Conservation (phyloP, 2,113 vertebrate genomes). For the Ophthalmolycus amberensis region DNA sequence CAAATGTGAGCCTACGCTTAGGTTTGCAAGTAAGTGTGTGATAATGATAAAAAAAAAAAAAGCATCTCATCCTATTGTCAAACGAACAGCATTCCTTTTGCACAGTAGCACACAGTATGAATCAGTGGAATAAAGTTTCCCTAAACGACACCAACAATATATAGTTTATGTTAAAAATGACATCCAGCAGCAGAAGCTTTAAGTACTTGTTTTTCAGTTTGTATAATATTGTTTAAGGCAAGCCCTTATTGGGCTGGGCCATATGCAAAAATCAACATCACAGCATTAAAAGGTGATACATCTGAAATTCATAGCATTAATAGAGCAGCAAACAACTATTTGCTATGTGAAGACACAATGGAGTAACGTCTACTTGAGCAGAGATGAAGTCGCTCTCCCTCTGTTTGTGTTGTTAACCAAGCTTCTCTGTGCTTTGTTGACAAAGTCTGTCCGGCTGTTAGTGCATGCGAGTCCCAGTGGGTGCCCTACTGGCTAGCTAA, state of each 20-base stretch:
- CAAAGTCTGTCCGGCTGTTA: background rate
- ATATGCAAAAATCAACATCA: background rate
- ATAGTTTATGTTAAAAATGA: background rate
- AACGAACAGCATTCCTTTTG: background rate
- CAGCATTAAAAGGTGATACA: background rate
- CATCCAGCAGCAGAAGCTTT: background rate
- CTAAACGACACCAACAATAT: background rate
- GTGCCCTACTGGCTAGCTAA: too few species aligned
- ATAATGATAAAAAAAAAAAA: constrained; percentile 6
- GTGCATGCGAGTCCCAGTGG: too few species aligned
- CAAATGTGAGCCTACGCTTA: constrained; percentile 11
- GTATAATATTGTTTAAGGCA: background rate
- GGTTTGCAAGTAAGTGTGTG: constrained; percentile 9
- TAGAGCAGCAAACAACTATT: background rate
- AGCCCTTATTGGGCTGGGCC: background rate
- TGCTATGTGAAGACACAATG: background rate
- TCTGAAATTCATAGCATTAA: background rate
- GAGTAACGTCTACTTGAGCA: background rate
- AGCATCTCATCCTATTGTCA: constrained; percentile 1
- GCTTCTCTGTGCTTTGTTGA: too few species aligned
- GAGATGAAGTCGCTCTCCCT: too few species aligned
- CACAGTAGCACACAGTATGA: background rate
- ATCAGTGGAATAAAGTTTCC: background rate
- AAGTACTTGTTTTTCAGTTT: background rate
- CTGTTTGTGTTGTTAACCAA: too few species aligned